Evolutionary conservation across 2,113 vertebrate genomes (phyloP).

Genomic region (Siphamia tubifer): DNA sequence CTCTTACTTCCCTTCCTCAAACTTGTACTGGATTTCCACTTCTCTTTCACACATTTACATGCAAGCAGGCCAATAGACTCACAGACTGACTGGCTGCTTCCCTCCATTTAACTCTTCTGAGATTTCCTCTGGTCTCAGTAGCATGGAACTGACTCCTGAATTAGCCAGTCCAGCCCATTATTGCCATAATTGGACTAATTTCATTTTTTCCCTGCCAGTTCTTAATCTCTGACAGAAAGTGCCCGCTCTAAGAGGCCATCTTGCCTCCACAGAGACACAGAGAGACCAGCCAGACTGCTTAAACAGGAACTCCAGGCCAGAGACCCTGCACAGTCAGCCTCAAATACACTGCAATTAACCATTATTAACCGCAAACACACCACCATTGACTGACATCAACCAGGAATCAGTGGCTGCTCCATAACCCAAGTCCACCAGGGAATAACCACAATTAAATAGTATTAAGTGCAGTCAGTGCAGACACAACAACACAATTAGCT

Average conservation of each 20-base stretch:
- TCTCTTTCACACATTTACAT: constrained; percentile 28
- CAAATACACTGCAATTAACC: constrained; percentile 59
- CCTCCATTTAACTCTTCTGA: constrained; percentile 22
- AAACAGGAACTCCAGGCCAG: constrained; percentile 62
- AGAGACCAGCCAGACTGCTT: constrained; percentile 52
- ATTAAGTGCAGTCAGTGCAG: constrained; percentile 61
- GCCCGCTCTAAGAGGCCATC: constrained; percentile 58
- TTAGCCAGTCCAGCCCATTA: constrained; percentile 70
- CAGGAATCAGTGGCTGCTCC: constrained; percentile 57
- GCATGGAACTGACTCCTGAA: constrained; percentile 54
- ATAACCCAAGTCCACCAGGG: constrained; percentile 34
- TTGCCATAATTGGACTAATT: constrained; percentile 76
- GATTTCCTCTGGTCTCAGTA: constrained; percentile 31
- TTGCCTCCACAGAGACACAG: constrained; percentile 61
- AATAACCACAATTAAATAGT: constrained; percentile 57
- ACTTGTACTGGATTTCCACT: neutral
- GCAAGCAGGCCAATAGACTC: constrained; percentile 1
- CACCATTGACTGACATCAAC: constrained; percentile 53
- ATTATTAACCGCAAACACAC: constrained; percentile 56
- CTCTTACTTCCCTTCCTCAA: neutral
- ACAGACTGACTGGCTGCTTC: constrained; percentile 11
- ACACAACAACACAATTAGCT: constrained; percentile 65
- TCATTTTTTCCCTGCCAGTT: constrained; percentile 71
- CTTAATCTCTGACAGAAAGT: constrained; percentile 73
- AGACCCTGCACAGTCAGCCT: constrained; percentile 33